Evolutionary conservation across 2,888 invertebrate genomes (phyloP).

Genomic region (Mythimna lalbum): DNA sequence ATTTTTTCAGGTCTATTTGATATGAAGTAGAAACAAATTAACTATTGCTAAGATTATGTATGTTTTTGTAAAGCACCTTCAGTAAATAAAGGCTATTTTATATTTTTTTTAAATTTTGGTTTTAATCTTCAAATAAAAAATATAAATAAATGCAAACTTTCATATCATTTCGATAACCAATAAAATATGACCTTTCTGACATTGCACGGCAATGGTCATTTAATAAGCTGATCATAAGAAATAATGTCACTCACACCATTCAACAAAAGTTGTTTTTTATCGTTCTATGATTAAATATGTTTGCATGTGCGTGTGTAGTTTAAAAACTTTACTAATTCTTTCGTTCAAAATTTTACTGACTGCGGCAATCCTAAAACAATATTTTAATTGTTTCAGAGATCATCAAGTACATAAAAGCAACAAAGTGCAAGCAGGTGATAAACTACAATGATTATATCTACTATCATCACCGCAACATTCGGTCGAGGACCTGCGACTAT

Average conservation of each 20-base stretch:
- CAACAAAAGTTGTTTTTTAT: no score
- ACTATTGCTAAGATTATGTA: not conserved
- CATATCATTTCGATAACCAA: not conserved
- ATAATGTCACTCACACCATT: no score
- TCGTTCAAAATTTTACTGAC: no score
- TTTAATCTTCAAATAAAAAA: not conserved
- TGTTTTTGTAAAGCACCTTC: no score
- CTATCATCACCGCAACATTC: not conserved
- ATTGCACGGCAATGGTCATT: not conserved
- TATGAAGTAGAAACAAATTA: no score
- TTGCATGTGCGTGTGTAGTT: not conserved
- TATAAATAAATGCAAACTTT: not conserved
- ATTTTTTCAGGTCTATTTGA: no score
- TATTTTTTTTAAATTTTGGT: not conserved
- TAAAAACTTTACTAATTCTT: not conserved
- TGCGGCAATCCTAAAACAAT: no score
- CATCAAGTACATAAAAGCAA: slow-evolving; percentile 12
- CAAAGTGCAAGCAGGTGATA: slow-evolving; percentile 9
- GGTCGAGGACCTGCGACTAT: not conserved
- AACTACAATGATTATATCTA: slow-evolving; percentile 13
- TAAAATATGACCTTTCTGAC: not conserved
- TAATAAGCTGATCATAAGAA: no score
- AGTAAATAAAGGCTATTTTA: no score
- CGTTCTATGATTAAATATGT: no score
- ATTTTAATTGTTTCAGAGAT: slow-evolving; percentile 19